Evolutionary conservation across 2,888 invertebrate genomes (phyloP).

Genomic region (Smittia sp.): DNA sequence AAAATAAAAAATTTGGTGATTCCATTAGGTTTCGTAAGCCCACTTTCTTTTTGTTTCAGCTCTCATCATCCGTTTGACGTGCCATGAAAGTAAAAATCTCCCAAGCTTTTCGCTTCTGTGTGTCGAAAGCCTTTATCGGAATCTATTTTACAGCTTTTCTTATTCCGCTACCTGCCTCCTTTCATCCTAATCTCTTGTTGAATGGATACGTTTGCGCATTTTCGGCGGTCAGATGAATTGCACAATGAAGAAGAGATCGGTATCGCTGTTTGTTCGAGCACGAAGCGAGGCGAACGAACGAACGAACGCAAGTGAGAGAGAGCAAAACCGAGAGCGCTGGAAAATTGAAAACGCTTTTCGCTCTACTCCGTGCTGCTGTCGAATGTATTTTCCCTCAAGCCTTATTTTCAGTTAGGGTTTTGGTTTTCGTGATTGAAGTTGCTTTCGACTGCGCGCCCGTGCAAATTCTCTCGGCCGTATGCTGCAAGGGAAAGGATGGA

Average conservation of each 20-base stretch:
- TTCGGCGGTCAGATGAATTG: conserved; percentile 17
- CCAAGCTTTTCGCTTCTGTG: background rate
- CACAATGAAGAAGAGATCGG: background rate
- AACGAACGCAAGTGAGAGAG: background rate
- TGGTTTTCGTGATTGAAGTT: conserved; percentile 29
- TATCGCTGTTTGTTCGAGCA: background rate
- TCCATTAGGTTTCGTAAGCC: conserved; percentile 19
- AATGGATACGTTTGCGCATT: conserved; percentile 34
- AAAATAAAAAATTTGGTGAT: conserved; percentile 28
- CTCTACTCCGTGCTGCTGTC: background rate
- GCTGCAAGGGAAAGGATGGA: conserved; percentile 11
- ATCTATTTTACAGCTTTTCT: background rate
- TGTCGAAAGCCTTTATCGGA: conserved; percentile 1
- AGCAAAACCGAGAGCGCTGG: conserved; percentile 17
- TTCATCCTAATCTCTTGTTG: conserved; percentile 22
- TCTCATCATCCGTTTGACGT: conserved; percentile 16
- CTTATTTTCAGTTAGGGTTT: conserved; percentile 34
- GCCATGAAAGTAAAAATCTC: conserved; percentile 2
- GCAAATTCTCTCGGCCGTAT: conserved; percentile 5
- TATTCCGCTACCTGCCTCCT: background rate
- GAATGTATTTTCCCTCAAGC: conserved; percentile 21
- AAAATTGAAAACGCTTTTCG: conserved; percentile 25
- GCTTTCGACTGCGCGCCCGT: background rate
- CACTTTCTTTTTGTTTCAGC: background rate
- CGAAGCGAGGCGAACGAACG: background rate